These are phyloP conservation scores for Cyprinus carpio DNA, from an alignment of 2,113 vertebrate species.

Conservation along the genomic window DNA sequence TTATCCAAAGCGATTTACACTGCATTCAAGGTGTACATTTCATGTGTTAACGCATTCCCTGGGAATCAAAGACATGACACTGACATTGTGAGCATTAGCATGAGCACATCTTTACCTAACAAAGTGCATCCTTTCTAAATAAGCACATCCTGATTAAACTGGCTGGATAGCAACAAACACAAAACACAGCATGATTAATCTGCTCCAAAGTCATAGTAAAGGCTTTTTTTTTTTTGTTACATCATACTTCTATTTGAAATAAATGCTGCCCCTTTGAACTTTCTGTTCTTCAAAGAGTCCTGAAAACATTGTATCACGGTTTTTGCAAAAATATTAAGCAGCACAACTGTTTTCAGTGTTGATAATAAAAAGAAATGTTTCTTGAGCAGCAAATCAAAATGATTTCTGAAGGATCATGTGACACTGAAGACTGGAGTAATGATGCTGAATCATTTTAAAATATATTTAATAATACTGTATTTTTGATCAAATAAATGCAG, in stretches of 20 bases:
- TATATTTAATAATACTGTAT: not conserved
- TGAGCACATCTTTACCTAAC: slow-evolving; percentile 72
- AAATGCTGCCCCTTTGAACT: not conserved
- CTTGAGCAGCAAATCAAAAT: not conserved
- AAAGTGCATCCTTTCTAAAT: slow-evolving; percentile 80
- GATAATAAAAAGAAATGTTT: not conserved
- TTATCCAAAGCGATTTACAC: not conserved
- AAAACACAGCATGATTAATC: not conserved
- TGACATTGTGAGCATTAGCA: not conserved
- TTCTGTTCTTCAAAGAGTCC: not conserved
- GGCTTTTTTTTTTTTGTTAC: too few species aligned
- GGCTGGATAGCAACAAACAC: slow-evolving; percentile 61
- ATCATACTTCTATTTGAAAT: not conserved
- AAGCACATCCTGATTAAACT: slow-evolving; percentile 80
- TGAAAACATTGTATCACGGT: not conserved
- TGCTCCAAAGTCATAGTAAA: not conserved
- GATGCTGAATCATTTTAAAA: not conserved
- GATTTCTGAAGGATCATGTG: not conserved
- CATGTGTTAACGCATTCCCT: not conserved
- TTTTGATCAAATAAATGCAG: not conserved
- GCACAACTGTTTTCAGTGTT: not conserved
- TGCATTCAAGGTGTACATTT: not conserved
- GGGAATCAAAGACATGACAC: not conserved
- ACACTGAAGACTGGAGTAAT: not conserved
- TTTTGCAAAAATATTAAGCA: not conserved